A percentile compares a stretch with the other conserved stretches of the same genome.
phyloP scores from a whole-genome alignment of 2,113 vertebrate species.

The Bujurquina vittata region DNA sequence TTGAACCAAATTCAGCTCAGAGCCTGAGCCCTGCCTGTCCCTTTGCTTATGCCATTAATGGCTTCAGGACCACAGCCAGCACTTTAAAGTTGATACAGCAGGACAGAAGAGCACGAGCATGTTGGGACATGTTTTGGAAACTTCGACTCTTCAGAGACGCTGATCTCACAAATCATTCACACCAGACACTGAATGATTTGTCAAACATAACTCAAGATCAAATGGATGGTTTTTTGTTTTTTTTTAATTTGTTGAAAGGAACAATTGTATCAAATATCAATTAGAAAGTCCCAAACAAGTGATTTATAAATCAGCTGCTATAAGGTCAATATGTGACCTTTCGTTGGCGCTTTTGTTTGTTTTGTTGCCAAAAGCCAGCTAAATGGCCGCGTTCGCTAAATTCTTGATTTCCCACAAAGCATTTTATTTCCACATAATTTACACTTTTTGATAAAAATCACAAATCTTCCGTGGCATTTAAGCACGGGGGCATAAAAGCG shows the following conservation, averaged over 20 bases:
- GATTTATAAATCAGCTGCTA: not conserved
- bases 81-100: constrained; percentile 63
- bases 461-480: not conserved
- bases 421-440: not conserved
- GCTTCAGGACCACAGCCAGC: constrained; percentile 42
- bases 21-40: constrained; percentile 7
- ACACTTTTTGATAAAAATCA: not conserved
- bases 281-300: not conserved
- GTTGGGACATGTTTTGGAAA: constrained; percentile 58
- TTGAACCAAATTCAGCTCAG: constrained; percentile 15
- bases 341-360: not conserved
- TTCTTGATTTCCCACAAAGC: not conserved
- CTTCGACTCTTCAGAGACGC: constrained; percentile 44
- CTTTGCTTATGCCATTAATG: constrained; percentile 40
- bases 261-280: not conserved
- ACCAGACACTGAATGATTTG: constrained; percentile 18
- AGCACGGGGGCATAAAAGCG: not conserved
- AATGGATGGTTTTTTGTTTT: not conserved
- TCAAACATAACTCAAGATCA: constrained; percentile 15
- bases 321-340: not conserved
- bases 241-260: constrained; percentile 7
- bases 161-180: constrained; percentile 48
- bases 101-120: constrained; percentile 26
- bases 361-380: not conserved
- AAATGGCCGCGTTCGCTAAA: too few species aligned